A percentile compares a stretch with the other conserved stretches of the same genome.
phyloP scores from a whole-genome alignment of 2,113 vertebrate species.

The Numenius arquata region DNA sequence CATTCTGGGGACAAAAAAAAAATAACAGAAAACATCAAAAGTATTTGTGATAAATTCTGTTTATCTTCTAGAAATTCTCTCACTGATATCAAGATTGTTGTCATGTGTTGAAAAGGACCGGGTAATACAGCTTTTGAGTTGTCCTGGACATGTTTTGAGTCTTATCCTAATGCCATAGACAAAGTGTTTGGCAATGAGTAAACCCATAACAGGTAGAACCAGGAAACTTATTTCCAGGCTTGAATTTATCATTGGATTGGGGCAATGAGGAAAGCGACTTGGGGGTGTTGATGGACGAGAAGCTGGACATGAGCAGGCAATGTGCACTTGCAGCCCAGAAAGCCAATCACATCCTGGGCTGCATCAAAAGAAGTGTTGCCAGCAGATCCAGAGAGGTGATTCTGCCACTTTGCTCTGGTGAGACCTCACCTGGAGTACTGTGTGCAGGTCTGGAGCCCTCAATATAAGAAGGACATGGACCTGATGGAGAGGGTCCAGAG shows the following conservation, averaged over 20 bases:
- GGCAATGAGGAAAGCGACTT: too few species aligned
- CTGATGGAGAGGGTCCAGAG: too few species aligned
- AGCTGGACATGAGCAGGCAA: too few species aligned
- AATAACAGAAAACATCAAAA: not conserved
- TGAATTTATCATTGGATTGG: not conserved
- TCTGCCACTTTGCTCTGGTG: too few species aligned
- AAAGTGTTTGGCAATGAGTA: fast-evolving
- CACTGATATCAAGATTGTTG: not conserved
- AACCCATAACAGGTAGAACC: not conserved
- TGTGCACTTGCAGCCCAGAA: too few species aligned
- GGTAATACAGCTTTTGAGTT: not conserved
- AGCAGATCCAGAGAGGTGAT: too few species aligned
- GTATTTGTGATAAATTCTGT: not conserved
- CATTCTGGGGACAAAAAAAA: fast-evolving
- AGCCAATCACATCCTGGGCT: too few species aligned
- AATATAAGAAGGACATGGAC: too few species aligned
- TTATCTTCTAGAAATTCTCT: not conserved
- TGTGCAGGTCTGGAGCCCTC: too few species aligned
- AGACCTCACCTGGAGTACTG: too few species aligned
- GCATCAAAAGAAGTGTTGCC: too few species aligned
- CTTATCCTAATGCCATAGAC: not conserved
- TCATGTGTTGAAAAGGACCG: not conserved
- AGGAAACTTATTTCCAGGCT: not conserved
- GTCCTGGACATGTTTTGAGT: not conserved
- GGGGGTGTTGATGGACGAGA: too few species aligned